phyloP scores from a whole-genome alignment of 2,113 vertebrate species.

The Canis aureus region DNA sequence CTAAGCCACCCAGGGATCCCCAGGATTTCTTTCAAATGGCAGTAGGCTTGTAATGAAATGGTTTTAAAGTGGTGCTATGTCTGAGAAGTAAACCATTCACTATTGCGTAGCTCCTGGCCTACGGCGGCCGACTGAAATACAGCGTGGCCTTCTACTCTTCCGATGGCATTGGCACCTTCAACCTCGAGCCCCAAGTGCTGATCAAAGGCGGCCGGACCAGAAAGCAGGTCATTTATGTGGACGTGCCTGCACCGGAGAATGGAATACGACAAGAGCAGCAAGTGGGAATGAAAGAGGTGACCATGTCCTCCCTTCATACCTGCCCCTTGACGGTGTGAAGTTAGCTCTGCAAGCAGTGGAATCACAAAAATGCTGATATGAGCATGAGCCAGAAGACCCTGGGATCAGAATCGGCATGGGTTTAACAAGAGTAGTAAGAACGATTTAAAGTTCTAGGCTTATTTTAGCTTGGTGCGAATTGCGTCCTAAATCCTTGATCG shows the following conservation, averaged over 20 bases:
- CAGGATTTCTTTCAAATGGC: conserved; percentile 52
- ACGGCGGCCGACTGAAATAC: conserved; percentile 93
- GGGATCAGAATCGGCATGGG: neutral
- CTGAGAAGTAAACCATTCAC: conserved; percentile 63
- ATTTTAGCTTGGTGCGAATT: neutral
- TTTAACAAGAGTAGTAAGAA: neutral
- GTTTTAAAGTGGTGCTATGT: conserved; percentile 30
- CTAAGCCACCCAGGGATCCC: too few species aligned
- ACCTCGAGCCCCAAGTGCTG: conserved; percentile 96
- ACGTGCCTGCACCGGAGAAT: conserved; percentile 89
- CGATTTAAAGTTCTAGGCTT: neutral
- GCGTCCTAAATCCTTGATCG: neutral
- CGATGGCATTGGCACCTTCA: conserved; percentile 89
- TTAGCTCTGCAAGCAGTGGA: fast-evolving
- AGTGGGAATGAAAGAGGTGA: conserved; percentile 95
- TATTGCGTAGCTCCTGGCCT: conserved; percentile 91
- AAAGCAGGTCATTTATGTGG: conserved; percentile 92
- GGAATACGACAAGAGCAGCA: conserved; percentile 87
- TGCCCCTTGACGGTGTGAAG: too few species aligned
- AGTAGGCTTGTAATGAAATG: neutral
- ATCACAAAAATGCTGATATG: neutral
- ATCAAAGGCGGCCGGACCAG: conserved; percentile 92
- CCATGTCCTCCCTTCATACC: fast-evolving
- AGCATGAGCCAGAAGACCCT: neutral
- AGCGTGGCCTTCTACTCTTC: conserved; percentile 91